Conservation (phyloP, 1,140 invertebrate species). For the Vanessa tameamea region DNA sequence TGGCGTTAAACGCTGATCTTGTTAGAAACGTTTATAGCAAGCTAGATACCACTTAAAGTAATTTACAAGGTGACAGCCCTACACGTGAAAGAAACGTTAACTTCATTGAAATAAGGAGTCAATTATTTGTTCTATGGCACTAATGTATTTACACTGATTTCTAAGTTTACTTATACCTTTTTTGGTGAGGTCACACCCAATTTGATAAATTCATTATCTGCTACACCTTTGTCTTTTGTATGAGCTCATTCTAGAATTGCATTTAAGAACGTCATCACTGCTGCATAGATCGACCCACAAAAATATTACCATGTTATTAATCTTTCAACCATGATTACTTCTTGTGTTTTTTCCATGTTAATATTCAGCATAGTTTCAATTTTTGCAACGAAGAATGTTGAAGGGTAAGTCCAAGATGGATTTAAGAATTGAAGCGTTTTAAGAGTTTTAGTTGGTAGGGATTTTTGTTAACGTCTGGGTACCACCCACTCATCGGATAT, state of each 20-base stretch:
- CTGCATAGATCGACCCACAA: constrained; percentile 32
- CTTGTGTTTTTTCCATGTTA: constrained; percentile 56
- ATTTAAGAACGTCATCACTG: constrained; percentile 51
- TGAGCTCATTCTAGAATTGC: constrained; percentile 63
- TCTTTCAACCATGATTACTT: constrained; percentile 62
- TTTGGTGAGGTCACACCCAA: constrained; percentile 62
- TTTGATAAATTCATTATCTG: constrained; percentile 59
- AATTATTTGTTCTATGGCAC: constrained; percentile 43
- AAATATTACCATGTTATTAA: constrained; percentile 51
- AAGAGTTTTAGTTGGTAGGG: too few relatives aligned
- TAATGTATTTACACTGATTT: constrained; percentile 69
- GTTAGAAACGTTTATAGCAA: too few relatives aligned
- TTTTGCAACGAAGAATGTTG: constrained; percentile 57
- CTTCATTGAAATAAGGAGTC: constrained; percentile 40
- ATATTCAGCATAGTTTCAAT: constrained; percentile 57
- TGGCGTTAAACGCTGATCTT: too few relatives aligned
- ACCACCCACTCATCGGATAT: too few relatives aligned
- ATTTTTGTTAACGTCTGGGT: too few relatives aligned
- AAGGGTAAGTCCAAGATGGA: constrained; percentile 52
- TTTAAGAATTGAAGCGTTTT: too few relatives aligned
- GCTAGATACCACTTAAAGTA: background rate
- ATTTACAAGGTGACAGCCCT: constrained; percentile 8
- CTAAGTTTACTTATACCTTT: constrained; percentile 63
- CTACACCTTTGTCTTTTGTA: constrained; percentile 56
- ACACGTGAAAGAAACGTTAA: constrained; percentile 20